phyloP scores from a whole-genome alignment of 2,888 invertebrate genomes.

The Drosophila emarginata region DNA sequence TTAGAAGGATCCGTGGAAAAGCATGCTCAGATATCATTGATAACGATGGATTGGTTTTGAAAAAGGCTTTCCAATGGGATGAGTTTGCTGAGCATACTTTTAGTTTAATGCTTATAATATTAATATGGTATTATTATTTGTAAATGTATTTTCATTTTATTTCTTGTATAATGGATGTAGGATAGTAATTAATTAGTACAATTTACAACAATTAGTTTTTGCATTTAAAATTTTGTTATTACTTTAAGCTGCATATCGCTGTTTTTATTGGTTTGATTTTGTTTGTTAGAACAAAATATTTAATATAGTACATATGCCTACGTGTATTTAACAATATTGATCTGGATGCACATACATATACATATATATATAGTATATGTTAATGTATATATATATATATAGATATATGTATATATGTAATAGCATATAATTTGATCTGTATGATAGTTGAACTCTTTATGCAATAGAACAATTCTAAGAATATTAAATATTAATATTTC shows the following conservation, averaged over 20 bases:
- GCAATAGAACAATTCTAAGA: constrained; percentile 66
- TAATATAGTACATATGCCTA: constrained; percentile 30
- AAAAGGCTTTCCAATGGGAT: constrained; percentile 3
- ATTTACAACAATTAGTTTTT: constrained; percentile 70
- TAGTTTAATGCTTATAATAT: constrained; percentile 24
- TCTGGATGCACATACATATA: neutral
- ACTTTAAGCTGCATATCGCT: constrained; percentile 38
- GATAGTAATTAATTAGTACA: constrained; percentile 44
- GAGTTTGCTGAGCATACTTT: constrained; percentile 13
- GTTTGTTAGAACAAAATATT: constrained; percentile 56
- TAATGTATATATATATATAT: constrained; percentile 22
- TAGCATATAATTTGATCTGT: constrained; percentile 21
- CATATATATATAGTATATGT: constrained; percentile 25
- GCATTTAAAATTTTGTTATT: constrained; percentile 26
- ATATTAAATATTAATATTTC: constrained; percentile 78
- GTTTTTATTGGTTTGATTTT: constrained; percentile 15
- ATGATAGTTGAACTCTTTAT: constrained; percentile 60
- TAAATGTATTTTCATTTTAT: constrained; percentile 19
- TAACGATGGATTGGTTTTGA: neutral
- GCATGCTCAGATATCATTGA: constrained; percentile 27
- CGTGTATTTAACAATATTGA: constrained; percentile 27
- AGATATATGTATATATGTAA: constrained; percentile 26
- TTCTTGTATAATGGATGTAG: constrained; percentile 28
- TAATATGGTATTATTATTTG: constrained; percentile 10
- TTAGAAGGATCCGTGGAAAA: constrained; percentile 20